phyloP scores from a whole-genome alignment of 2,113 vertebrate species.

The Hyaena hyaena region DNA sequence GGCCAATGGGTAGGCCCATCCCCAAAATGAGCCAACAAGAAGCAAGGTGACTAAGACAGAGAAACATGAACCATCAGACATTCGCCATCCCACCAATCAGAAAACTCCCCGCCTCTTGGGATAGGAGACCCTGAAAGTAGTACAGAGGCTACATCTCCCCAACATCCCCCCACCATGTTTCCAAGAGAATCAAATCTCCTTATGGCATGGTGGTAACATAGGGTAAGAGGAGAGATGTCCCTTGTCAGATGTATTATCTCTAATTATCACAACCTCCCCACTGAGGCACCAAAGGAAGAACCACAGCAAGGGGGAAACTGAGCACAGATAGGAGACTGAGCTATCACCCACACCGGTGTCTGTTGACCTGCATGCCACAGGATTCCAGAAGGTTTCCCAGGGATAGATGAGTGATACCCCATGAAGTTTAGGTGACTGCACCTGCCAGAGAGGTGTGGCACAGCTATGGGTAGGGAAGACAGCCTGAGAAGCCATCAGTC shows the following conservation, averaged over 20 bases:
- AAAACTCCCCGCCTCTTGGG: not conserved
- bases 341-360: not conserved
- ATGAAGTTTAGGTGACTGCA: not conserved
- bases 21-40: not conserved
- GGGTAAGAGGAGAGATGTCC: not conserved
- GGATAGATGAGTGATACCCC: not conserved
- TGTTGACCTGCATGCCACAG: not conserved
- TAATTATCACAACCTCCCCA: not conserved
- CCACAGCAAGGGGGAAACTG: not conserved
- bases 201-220: not conserved
- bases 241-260: not conserved
- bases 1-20: not conserved
- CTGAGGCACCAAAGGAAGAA: not conserved
- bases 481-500: not conserved
- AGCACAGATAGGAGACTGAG: not conserved
- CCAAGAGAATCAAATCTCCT: not conserved
- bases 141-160: not conserved
- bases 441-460: rapidly evolving
- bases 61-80: not conserved
- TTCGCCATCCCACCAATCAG: not conserved
- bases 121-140: rapidly evolving
- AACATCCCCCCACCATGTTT: not conserved
- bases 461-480: not conserved
- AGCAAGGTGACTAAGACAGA: not conserved
- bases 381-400: not conserved